A percentile compares a stretch with the other conserved stretches of the same genome.
phyloP scores from a whole-genome alignment of 2,797 vertebrate species.

The Xiphorhynchus erythropygius region DNA sequence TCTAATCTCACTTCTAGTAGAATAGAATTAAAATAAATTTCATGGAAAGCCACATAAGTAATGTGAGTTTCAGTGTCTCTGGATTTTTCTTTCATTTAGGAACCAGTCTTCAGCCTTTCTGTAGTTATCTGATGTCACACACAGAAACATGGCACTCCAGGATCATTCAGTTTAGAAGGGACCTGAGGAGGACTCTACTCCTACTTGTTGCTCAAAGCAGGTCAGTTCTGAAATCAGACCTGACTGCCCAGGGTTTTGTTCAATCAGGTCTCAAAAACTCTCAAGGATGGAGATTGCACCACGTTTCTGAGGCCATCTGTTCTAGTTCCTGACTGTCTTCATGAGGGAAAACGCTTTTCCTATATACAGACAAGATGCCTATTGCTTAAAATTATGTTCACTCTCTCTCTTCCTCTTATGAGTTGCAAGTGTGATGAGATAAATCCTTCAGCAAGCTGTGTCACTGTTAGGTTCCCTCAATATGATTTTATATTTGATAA shows the following conservation, averaged over 20 bases:
- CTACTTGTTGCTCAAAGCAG: not conserved
- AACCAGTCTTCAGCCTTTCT: not conserved
- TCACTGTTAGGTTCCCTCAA: not conserved
- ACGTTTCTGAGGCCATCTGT: not conserved
- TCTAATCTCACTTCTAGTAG: not conserved
- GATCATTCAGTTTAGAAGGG: not conserved
- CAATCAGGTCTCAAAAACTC: not conserved
- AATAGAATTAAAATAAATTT: not conserved
- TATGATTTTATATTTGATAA: not conserved
- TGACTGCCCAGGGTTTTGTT: not conserved
- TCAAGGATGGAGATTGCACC: not conserved
- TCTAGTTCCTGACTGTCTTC: not conserved
- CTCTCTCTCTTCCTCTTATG: not conserved
- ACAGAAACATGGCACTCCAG: not conserved
- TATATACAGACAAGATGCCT: not conserved
- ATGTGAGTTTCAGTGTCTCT: not conserved
- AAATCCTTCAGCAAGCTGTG: not conserved
- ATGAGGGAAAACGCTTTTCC: not conserved
- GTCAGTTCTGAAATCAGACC: not conserved
- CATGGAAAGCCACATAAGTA: not conserved
- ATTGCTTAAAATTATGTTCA: accelerated
- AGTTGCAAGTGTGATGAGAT: not conserved
- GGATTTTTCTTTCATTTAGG: not conserved
- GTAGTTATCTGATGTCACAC: not conserved
- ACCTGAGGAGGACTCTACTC: not conserved